Percentiles rank a stretch among this genome's conserved stretches.
These are phyloP conservation scores for Camelus dromedarius DNA, from an alignment of 2,113 vertebrate species.

Conservation along the genomic window DNA sequence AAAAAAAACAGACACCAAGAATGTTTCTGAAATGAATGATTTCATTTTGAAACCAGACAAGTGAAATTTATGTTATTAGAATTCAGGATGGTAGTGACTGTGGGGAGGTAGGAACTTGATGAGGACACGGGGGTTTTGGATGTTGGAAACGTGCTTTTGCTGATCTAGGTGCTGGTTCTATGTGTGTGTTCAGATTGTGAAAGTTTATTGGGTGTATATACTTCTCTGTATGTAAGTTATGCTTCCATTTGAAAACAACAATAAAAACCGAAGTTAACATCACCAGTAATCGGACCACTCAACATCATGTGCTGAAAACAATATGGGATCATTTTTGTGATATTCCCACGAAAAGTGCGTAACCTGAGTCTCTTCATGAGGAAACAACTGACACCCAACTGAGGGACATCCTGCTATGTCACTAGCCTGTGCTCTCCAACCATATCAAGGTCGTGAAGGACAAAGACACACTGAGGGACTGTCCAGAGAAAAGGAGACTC, in stretches of 20 bases:
- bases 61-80: neutral
- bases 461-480: neutral
- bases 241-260: neutral
- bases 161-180: neutral
- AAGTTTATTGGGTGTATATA: neutral
- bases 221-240: neutral
- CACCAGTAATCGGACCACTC: neutral
- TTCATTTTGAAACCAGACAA: conserved; percentile 7
- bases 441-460: neutral
- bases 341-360: neutral
- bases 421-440: neutral
- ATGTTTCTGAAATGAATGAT: neutral
- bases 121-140: neutral
- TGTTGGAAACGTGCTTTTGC: neutral
- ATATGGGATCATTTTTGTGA: neutral
- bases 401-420: neutral
- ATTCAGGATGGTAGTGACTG: neutral
- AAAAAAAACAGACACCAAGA: neutral
- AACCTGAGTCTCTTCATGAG: neutral
- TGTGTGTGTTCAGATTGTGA: neutral
- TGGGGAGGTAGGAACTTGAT: neutral
- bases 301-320: neutral
- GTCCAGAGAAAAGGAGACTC: neutral
- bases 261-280: neutral
- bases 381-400: neutral